These are phyloP conservation scores for Phataginus tricuspis DNA, from an alignment of 2,797 vertebrate species.

Conservation along the genomic window DNA sequence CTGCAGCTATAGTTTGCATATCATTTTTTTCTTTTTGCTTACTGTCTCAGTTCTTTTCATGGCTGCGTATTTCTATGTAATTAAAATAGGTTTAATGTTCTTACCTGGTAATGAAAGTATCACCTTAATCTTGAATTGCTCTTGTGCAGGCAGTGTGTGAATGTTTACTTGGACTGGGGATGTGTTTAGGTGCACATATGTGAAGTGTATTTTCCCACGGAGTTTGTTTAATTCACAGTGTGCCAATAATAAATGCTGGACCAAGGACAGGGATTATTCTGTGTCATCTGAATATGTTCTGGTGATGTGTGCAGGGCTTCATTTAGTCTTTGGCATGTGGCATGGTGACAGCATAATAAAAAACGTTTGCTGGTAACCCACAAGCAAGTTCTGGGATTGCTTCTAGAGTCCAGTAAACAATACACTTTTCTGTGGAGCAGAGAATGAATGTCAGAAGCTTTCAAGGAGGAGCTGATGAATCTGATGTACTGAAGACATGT, in stretches of 20 bases:
- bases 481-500: not conserved
- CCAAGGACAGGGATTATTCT: conserved; percentile 59
- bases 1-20: not conserved
- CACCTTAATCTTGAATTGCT: not conserved
- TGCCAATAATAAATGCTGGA: not conserved
- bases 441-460: not conserved
- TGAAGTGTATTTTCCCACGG: not conserved
- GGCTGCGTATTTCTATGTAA: not conserved
- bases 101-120: not conserved
- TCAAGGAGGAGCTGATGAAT: not conserved
- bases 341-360: not conserved
- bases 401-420: conserved; percentile 4
- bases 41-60: not conserved
- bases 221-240: not conserved
- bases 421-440: not conserved
- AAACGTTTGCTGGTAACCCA: not conserved
- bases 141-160: not conserved
- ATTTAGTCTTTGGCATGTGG: conserved; percentile 56
- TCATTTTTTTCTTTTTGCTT: not conserved
- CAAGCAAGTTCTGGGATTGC: not conserved
- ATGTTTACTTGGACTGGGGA: not conserved
- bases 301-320: conserved; percentile 2
- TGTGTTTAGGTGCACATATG: not conserved
- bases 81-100: not conserved
- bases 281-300: conserved; percentile 57